Evolutionary conservation across 2,113 vertebrate genomes (phyloP).

Genomic region (Campylorhamphus procurvoides): DNA sequence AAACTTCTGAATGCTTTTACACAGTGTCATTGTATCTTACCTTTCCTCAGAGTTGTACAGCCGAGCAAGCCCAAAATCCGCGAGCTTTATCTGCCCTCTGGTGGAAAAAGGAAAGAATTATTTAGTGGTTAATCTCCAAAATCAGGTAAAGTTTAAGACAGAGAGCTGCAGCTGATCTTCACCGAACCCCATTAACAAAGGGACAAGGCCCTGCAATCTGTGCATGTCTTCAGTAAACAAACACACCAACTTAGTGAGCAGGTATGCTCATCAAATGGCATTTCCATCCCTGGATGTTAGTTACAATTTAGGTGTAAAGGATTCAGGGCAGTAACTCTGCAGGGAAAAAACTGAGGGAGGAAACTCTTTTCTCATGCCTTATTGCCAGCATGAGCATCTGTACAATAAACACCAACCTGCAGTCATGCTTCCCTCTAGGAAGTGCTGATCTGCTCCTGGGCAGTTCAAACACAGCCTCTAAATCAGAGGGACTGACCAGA

Average conservation of each 20-base stretch:
- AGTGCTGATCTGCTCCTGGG: not conserved
- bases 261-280: not conserved
- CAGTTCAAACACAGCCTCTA: not conserved
- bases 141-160: not conserved
- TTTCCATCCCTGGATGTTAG: not conserved
- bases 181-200: not conserved
- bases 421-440: not conserved
- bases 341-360: not conserved
- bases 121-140: not conserved
- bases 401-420: not conserved
- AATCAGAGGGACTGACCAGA: not conserved
- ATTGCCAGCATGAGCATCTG: not conserved
- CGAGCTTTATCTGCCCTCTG: conserved; percentile 89
- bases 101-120: conserved; percentile 68
- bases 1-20: not conserved
- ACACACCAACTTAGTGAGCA: not conserved
- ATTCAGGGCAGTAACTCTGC: not conserved
- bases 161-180: not conserved
- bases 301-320: not conserved
- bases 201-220: not conserved
- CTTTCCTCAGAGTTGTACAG: conserved; percentile 89
- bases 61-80: conserved; percentile 87
- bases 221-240: not conserved
- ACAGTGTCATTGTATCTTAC: conserved; percentile 65
- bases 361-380: not conserved